phyloP scores from a whole-genome alignment of 1,140 invertebrate genomes.

The Zeugodacus cucurbitae region DNA sequence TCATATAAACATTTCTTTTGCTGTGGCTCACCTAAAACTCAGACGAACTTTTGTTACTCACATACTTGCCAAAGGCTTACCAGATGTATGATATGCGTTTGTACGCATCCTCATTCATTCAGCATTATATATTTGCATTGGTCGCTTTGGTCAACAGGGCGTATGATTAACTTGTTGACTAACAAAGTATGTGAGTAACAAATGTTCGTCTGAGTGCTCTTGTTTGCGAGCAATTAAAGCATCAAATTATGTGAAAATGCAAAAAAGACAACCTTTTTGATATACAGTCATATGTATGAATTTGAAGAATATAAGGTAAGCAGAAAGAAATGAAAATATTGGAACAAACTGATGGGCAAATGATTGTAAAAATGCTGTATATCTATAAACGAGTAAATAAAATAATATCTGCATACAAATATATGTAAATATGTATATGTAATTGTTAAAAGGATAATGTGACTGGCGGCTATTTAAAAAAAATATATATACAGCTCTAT shows the following conservation, averaged over 20 bases:
- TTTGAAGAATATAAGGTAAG: no score
- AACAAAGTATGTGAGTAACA: no score
- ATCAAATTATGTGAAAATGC: neutral
- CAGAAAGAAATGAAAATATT: neutral
- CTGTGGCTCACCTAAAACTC: neutral
- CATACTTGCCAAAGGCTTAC: neutral
- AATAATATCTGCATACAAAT: no score
- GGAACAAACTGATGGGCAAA: neutral
- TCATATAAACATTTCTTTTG: neutral
- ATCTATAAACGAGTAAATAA: no score
- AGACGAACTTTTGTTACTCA: neutral
- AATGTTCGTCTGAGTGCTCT: no score
- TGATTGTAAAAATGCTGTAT: neutral
- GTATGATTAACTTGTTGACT: no score
- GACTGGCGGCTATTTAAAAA: neutral
- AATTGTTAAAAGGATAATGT: neutral
- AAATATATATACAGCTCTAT: neutral
- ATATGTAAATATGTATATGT: no score
- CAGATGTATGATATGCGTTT: neutral
- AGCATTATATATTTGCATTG: no score
- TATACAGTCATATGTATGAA: no score
- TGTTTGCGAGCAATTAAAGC: neutral
- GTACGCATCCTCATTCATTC: no score
- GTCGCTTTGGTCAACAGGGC: no score
- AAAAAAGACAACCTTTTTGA: no score